These are phyloP conservation scores for Octonoba sinensis DNA, from an alignment of 2,888 invertebrate genomes.

Conservation along the genomic window DNA sequence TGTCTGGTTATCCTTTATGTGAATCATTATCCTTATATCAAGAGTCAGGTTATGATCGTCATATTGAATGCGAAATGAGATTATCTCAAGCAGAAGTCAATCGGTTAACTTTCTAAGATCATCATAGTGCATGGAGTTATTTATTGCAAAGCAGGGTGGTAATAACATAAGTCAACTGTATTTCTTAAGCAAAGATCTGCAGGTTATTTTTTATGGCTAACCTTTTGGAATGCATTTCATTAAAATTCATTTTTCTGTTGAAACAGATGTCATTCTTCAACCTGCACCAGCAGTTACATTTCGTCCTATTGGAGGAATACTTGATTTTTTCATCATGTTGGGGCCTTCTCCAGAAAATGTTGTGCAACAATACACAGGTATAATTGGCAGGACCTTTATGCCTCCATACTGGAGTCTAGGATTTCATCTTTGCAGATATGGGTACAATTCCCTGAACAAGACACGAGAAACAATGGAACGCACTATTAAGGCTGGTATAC, in stretches of 20 bases:
- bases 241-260: constrained; percentile 44
- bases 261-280: constrained; percentile 82
- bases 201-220: background rate
- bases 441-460: constrained; percentile 78
- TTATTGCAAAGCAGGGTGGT: no score
- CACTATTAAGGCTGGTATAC: constrained; percentile 81
- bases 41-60: no score
- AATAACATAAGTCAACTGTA: no score
- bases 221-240: no score
- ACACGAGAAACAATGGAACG: constrained; percentile 79
- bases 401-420: constrained; percentile 91
- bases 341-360: constrained; percentile 79
- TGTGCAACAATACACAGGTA: constrained; percentile 74
- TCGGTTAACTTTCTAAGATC: no score
- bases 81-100: no score
- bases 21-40: no score
- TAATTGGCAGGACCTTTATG: constrained; percentile 83
- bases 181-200: no score
- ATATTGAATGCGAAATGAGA: no score
- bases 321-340: constrained; percentile 83
- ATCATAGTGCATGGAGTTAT: no score
- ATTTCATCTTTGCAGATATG: constrained; percentile 82
- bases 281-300: constrained; percentile 86
- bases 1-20: no score
- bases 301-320: constrained; percentile 83